These are phyloP conservation scores for Andrena praecox DNA, from an alignment of 2,888 invertebrate species.

Conservation along the genomic window DNA sequence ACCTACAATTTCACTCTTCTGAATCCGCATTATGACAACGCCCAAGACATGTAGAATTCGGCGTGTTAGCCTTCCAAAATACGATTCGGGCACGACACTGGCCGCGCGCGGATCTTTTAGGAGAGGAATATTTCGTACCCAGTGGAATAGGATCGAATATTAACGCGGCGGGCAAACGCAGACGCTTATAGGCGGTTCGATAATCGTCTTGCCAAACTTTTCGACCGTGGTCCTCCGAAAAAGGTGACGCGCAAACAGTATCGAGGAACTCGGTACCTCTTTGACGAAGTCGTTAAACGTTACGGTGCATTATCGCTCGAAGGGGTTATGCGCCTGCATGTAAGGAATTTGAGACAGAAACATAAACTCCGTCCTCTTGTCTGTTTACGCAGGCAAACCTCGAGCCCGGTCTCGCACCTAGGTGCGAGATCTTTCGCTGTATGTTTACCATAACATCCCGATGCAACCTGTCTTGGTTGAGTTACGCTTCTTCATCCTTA, in stretches of 20 bases:
- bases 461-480: conserved; percentile 82
- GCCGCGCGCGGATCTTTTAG: conserved; percentile 36
- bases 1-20: neutral
- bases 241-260: conserved; percentile 67
- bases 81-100: conserved; percentile 30
- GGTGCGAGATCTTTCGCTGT: conserved; percentile 84
- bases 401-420: conserved; percentile 84
- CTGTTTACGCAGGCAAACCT: conserved; percentile 82
- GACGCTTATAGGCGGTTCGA: conserved; percentile 69
- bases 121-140: conserved; percentile 54
- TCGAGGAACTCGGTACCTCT: conserved; percentile 64
- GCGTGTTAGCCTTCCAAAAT: conserved; percentile 27
- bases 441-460: conserved; percentile 83
- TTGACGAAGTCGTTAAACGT: conserved; percentile 76
- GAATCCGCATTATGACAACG: neutral
- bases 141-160: conserved; percentile 40
- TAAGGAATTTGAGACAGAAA: conserved; percentile 84
- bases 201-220: conserved; percentile 75
- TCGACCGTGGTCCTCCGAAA: conserved; percentile 66
- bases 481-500: conserved; percentile 70
- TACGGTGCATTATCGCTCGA: conserved; percentile 74
- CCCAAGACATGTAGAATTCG: conserved; percentile 31
- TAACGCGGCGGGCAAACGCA: conserved; percentile 58
- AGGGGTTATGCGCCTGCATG: conserved; percentile 74
- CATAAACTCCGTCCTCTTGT: conserved; percentile 79